phyloP scores from a whole-genome alignment of 2,888 invertebrate genomes.

The Ethmia dodecea region DNA sequence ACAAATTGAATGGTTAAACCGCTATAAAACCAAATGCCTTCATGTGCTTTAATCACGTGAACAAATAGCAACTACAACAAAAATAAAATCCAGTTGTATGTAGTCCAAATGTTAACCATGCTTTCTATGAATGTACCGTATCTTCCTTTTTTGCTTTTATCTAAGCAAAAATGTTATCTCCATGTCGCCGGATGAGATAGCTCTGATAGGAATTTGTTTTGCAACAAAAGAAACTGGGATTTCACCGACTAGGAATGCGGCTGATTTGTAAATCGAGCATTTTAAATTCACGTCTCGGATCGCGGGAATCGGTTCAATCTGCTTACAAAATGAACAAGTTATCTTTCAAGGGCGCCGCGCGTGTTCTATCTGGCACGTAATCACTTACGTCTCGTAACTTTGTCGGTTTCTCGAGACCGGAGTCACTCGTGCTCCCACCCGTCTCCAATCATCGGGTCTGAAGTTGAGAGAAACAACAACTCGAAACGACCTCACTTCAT shows the following conservation, averaged over 20 bases:
- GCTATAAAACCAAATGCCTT: too few species aligned
- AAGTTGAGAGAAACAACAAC: constrained; percentile 52
- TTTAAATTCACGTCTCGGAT: constrained; percentile 44
- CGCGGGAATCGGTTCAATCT: constrained; percentile 37
- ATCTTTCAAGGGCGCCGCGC: constrained; percentile 37
- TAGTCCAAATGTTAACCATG: too few species aligned
- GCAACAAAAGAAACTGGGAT: constrained; percentile 8
- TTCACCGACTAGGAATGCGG: constrained; percentile 24
- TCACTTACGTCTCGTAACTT: constrained; percentile 30
- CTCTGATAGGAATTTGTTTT: too few species aligned
- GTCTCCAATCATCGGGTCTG: constrained; percentile 45
- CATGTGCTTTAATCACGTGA: too few species aligned
- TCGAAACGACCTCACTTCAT: constrained; percentile 59
- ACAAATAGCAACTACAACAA: too few species aligned
- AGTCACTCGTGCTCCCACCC: constrained; percentile 34
- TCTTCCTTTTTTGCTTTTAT: too few species aligned
- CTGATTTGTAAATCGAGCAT: constrained; percentile 37
- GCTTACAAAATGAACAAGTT: constrained; percentile 40
- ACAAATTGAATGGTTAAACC: too few species aligned
- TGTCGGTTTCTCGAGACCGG: constrained; percentile 28
- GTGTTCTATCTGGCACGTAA: constrained; percentile 33
- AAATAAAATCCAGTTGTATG: too few species aligned
- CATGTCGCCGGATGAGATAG: too few species aligned
- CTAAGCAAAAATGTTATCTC: too few species aligned
- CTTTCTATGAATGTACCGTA: too few species aligned